Evolutionary conservation across 2,113 vertebrate genomes (phyloP).

Genomic region (Trogon surrucura): DNA sequence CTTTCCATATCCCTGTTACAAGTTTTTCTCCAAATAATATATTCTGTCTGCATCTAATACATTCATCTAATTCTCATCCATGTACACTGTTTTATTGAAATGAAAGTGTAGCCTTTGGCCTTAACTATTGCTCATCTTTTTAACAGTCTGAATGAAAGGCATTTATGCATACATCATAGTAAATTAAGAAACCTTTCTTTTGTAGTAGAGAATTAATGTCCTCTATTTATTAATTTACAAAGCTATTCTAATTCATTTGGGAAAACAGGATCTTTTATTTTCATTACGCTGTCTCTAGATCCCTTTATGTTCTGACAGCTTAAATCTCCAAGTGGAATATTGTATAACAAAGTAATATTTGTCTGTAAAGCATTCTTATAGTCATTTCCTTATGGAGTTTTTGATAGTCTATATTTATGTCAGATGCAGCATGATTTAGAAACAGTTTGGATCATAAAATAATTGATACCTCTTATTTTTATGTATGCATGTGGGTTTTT

Average conservation of each 20-base stretch:
- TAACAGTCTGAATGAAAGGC: background rate
- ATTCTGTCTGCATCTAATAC: background rate
- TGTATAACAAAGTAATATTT: background rate
- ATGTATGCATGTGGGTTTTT: background rate
- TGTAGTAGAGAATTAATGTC: background rate
- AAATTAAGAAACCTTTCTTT: conserved; percentile 1
- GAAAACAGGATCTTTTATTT: background rate
- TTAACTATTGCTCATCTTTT: conserved; percentile 6
- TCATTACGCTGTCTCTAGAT: background rate
- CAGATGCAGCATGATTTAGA: background rate
- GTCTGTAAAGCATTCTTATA: background rate
- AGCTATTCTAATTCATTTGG: background rate
- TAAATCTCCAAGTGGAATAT: background rate
- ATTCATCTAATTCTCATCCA: background rate
- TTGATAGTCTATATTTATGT: background rate
- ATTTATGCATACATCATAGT: background rate
- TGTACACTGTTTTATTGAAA: background rate
- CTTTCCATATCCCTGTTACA: background rate
- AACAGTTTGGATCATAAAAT: background rate
- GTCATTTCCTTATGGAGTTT: background rate
- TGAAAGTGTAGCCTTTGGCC: background rate
- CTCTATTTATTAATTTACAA: conserved; percentile 42
- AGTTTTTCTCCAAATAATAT: background rate
- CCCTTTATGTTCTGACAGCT: conserved; percentile 19
- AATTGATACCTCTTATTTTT: background rate